Evolutionary conservation across 92 coral and sea anemone species (phyloP), one percentile per base, ranked within the genome.

Genomic region (Scolanthus callimorphus): DNA sequence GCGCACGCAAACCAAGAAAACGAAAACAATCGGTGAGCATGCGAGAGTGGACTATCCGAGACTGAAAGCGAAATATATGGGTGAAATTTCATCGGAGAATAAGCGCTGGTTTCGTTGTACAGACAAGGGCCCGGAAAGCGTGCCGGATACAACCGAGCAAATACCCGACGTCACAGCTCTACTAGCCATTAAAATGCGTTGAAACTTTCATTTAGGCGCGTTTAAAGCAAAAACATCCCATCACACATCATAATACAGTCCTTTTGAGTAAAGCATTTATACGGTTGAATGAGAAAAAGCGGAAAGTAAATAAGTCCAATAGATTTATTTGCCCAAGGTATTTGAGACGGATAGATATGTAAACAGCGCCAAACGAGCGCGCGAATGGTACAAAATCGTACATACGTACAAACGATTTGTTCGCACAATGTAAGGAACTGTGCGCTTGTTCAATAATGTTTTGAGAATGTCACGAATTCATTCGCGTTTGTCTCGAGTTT

Each of bases 201-300:
- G 81, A 81, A 81, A 81, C 67, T 84, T 87, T 69, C 80, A 86
- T 86, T 86, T 71, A 86, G 69, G 76, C 78, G 60, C 61, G 89
- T 77, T 81, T 77, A 79, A 65, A 86, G 76, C 89, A 76, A 86
- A n/a, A 86, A 86, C 95, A 86, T 77, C 84, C 74, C 89, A 86
- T 66, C 76, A 70, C 57, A 50, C 82, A 62, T 66, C 79, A 77
- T 67, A 83, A 73, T 74, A 63, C 71, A 53, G 60, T 65, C 60
- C 61, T 70, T 81, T 78, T 72, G 56, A 73, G 66, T 65, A 50
- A 34, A 53, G 51, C 71, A 67, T 57, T 82, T 73, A 46, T 31
- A 69, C n/a, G 71, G 47, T 70, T 79, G 70, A 77, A 77, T 58
- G 62, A 23, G 60, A 68, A 65, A 69, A 67, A 61, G 43, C 56